Percentiles rank a stretch among this genome's conserved stretches.
Evolutionary conservation across 2,888 invertebrate species (phyloP).

Genomic region (Athalia circularis): DNA sequence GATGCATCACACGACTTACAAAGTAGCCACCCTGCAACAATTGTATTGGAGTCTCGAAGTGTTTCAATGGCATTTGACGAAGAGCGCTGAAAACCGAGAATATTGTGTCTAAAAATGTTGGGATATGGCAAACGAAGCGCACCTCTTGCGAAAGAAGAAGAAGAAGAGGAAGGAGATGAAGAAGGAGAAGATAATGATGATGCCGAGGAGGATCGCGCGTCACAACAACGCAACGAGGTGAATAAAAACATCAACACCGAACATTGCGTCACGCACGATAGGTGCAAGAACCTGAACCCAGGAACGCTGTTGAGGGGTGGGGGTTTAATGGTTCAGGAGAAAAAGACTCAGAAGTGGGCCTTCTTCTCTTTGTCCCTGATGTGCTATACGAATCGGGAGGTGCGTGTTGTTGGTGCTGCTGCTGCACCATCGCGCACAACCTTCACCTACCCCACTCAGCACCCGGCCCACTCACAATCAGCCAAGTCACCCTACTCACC

Average conservation of each 20-base stretch:
- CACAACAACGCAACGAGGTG: not conserved
- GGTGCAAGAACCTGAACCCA: conserved; percentile 17
- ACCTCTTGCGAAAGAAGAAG: not conserved
- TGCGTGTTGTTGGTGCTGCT: not conserved
- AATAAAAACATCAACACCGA: not conserved
- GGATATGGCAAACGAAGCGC: not conserved
- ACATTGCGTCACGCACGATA: not conserved
- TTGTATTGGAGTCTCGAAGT: too few relatives aligned
- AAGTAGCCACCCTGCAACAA: too few relatives aligned
- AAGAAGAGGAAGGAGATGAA: too few relatives aligned
- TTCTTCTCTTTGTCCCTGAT: conserved; percentile 23
- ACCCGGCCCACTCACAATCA: conserved; percentile 32
- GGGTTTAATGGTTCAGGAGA: conserved; percentile 2
- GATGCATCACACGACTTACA: too few relatives aligned
- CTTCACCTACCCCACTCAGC: conserved; percentile 36
- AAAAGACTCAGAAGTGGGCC: not conserved
- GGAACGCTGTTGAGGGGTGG: not conserved
- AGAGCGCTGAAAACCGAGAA: too few relatives aligned
- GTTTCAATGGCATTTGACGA: too few relatives aligned
- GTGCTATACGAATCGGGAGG: conserved; percentile 6
- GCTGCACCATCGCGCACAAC: not conserved
- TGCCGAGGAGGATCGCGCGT: too few relatives aligned
- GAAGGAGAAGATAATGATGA: too few relatives aligned
- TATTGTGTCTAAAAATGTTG: not conserved
- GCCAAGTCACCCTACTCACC: conserved; percentile 40